Evolutionary conservation across 2,888 invertebrate genomes (phyloP), one percentile per base, ranked within the genome.

Genomic region (Shargacucullia verbasci): DNA sequence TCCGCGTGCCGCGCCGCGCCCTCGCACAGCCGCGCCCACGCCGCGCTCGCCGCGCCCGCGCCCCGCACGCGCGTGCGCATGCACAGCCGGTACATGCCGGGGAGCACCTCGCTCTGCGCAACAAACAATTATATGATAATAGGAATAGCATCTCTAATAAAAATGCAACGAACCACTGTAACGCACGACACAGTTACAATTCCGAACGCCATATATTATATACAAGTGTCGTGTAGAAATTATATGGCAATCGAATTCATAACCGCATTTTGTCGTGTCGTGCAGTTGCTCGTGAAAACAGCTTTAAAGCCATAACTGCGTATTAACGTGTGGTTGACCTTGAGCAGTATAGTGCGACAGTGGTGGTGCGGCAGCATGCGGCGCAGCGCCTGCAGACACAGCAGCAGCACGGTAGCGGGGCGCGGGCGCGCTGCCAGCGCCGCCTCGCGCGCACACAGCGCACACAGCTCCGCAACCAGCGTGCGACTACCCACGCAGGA

Each of bases 291-390:
- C n/a, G n/a, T n/a, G n/a, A n/a, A n/a, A n/a, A n/a, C n/a, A n/a
- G n/a, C n/a, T n/a, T n/a, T n/a, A n/a, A n/a, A n/a, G n/a, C n/a
- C 4, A 20, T 20, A 20, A 20, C 2, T 20, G 20, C 20, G 20
- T 20, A 20, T 20, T 2, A 3, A 3, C 20, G 20, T 20, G 20
- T 7, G 12, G 34, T 12, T 58, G 84, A 96, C 96, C 94, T 96
- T 96, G 0, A 95, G 82, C 38, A 96, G 86, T 43, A 95, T 86
- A 11, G 95, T 86, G 38, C 96, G 90, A 76, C 96, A 96, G 76
- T 96, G 96, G 11, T 95, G 92, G 39, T 95, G 94, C 34, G 86
- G 84, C 52, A 94, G 87, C 55, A 94, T 90, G 76, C 96, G 95
- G 10, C 94, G 89, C 47, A 88, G 68, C 25, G 83, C 73, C 39